Base-by-base conservation (phyloP, 2,797 vertebrate genomes). In the Lepidocolaptes lacrymiger region DNA sequence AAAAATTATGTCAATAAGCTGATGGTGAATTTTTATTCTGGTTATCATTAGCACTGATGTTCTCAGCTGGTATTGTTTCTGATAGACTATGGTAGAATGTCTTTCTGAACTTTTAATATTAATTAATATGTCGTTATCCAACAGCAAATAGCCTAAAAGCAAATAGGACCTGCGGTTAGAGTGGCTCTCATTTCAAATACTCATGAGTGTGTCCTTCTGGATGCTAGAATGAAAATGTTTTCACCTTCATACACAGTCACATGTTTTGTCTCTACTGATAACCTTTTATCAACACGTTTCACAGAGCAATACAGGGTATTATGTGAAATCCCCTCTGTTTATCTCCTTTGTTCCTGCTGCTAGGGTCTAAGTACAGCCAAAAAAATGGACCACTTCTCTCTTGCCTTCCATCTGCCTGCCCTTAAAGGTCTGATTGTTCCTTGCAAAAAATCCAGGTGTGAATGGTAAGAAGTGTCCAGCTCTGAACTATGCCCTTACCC, bases 361-460 rank as follows among this genome's bases (percentile, higher is more conserved):
- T 66, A 27, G 9, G 8, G 7, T 71, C 34, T 49, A 20, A 11
- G 9, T 21, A 26, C 14, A 71, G 18, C 2, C 7, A 27, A 34
- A 62, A 61, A 49, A 48, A 22, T 2, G 9, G 10, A 62, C 7
- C 4, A 18, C 15, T 39, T 88, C 17, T 43, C n/a, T 77, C 43
- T 80, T 83, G 10, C 6, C 9, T 88, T 80, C 71, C 15, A 7
- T 34, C 22, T 71, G 15, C 10, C 34, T 67, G 14, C 16, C n/a
- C 10, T 20, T 55, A 39, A 49, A 92, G 11, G 9, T 26, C 15
- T 52, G 27, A 51, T 23, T 43, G 8, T 69, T 4, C 24, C 17
- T 8, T 3, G 2, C 5, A 67, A 67, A 64, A 54, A 58, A 41
- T 46, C 22, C 23, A 64, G 55, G 11, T 0, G 0, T 37, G 19